Percentiles rank a stretch among this genome's conserved stretches.
These are phyloP conservation scores for Scatophagus argus DNA, from an alignment of 2,113 vertebrate species.

Conservation along the genomic window DNA sequence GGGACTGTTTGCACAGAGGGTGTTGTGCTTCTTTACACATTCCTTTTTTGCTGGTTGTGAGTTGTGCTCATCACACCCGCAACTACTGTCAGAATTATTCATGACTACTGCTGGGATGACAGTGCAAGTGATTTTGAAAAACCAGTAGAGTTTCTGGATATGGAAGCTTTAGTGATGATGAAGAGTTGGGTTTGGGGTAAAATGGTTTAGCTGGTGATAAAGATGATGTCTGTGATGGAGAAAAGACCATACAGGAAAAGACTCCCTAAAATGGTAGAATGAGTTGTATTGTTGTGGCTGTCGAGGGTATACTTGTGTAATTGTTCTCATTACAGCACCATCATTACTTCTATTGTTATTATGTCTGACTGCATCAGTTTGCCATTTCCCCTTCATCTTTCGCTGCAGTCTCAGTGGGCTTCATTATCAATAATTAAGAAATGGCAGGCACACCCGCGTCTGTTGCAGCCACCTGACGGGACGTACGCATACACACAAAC, in stretches of 20 bases:
- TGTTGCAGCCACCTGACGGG: constrained; percentile 68
- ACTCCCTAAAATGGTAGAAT: constrained; percentile 40
- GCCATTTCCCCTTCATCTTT: constrained; percentile 74
- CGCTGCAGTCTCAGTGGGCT: constrained; percentile 69
- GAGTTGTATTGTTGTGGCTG: constrained; percentile 59
- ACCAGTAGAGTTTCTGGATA: constrained; percentile 39
- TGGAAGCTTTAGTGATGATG: constrained; percentile 32
- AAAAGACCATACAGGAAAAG: constrained; percentile 35
- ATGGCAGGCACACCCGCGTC: constrained; percentile 73
- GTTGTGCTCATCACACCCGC: constrained; percentile 37
- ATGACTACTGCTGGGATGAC: constrained; percentile 41
- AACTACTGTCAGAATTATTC: constrained; percentile 59
- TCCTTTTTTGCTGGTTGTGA: constrained; percentile 41
- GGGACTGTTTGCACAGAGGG: constrained; percentile 52
- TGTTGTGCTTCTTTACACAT: constrained; percentile 22
- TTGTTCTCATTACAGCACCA: constrained; percentile 72
- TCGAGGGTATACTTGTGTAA: constrained; percentile 57
- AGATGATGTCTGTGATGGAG: constrained; percentile 34
- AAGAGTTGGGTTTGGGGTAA: constrained; percentile 14
- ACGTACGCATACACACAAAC: constrained; percentile 12
- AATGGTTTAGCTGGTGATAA: constrained; percentile 31
- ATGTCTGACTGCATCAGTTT: constrained; percentile 72
- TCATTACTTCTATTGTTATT: constrained; percentile 70
- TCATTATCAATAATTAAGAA: constrained; percentile 85
- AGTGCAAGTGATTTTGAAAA: constrained; percentile 40